These are phyloP conservation scores for Lasius fuliginosus DNA, from an alignment of 2,888 invertebrate genomes.

Conservation along the genomic window DNA sequence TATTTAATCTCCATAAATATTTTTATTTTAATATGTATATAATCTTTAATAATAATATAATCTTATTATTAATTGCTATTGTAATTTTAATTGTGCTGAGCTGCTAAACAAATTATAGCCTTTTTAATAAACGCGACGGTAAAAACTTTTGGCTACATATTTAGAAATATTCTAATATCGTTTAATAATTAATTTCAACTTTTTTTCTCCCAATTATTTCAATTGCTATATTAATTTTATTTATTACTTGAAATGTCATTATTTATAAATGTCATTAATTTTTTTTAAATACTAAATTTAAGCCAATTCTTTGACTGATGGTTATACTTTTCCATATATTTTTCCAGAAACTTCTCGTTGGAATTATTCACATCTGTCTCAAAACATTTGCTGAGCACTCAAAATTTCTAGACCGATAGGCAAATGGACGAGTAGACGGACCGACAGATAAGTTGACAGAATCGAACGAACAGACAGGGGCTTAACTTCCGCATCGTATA, in stretches of 20 bases:
- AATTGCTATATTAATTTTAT: neutral
- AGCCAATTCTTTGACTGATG: neutral
- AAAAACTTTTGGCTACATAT: neutral
- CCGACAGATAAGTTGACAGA: constrained; percentile 12
- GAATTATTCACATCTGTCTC: constrained; percentile 4
- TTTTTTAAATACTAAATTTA: neutral
- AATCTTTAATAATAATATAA: neutral
- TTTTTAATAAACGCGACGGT: neutral
- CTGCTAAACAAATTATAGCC: neutral
- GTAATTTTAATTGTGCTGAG: neutral
- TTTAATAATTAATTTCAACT: neutral
- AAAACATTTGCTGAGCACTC: constrained; percentile 45
- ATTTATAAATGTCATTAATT: neutral
- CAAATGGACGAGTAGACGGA: constrained; percentile 14
- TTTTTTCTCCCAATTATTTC: neutral
- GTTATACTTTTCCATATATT: neutral
- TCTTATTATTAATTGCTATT: neutral
- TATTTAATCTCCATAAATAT: neutral
- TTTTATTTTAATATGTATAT: neutral
- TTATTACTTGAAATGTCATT: neutral
- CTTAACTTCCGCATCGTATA: constrained; percentile 12
- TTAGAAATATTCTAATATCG: neutral
- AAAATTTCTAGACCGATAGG: neutral
- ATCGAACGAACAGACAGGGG: neutral
- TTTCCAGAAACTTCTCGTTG: neutral